These are phyloP conservation scores for Scatophagus argus DNA, from an alignment of 2,113 vertebrate genomes.

Conservation along the genomic window DNA sequence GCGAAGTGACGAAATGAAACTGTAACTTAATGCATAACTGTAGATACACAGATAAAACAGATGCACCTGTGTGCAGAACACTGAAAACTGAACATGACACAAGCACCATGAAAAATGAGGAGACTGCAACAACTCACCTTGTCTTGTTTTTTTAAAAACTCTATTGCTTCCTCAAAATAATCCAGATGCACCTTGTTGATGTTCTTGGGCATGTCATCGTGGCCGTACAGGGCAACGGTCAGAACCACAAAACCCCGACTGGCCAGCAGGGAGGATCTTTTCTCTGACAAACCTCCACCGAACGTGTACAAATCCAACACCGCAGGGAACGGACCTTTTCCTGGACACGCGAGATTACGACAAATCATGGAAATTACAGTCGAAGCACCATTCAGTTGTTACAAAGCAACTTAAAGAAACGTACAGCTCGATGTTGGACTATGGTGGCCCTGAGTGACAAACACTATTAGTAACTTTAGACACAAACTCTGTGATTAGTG, in stretches of 20 bases:
- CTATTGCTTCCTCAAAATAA: conserved; percentile 57
- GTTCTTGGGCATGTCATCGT: conserved; percentile 30
- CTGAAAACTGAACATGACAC: too few species aligned
- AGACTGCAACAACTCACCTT: conserved; percentile 35
- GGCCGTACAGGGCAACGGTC: conserved; percentile 39
- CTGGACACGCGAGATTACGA: too few species aligned
- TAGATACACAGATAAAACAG: too few species aligned
- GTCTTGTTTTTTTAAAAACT: conserved; percentile 35
- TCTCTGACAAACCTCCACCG: conserved; percentile 66
- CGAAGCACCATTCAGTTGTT: background rate
- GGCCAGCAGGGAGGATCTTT: conserved; percentile 68
- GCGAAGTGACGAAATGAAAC: background rate
- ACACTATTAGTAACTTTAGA: too few species aligned
- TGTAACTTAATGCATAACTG: too few species aligned
- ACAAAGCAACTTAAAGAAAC: too few species aligned
- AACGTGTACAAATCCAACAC: conserved; percentile 69
- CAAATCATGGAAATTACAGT: background rate
- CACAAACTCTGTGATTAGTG: too few species aligned
- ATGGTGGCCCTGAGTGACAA: too few species aligned
- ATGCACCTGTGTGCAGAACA: too few species aligned
- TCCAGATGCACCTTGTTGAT: conserved; percentile 61
- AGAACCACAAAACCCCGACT: conserved; percentile 70
- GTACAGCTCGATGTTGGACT: too few species aligned
- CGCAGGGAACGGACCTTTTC: conserved; percentile 64
- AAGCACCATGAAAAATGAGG: too few species aligned